Conservation (phyloP, 1,140 invertebrate species). For the Ips typographus region DNA sequence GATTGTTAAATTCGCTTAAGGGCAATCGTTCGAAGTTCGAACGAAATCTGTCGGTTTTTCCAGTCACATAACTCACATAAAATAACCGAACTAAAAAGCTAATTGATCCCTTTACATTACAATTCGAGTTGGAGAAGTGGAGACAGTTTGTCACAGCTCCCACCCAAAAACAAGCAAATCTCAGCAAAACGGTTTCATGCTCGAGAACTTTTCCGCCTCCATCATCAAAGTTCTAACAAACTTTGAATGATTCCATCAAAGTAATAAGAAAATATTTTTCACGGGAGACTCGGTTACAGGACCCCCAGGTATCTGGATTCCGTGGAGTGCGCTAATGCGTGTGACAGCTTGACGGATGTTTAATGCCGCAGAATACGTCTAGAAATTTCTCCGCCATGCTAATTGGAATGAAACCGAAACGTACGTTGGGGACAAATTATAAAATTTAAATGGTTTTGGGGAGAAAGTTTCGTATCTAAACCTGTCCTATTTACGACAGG, state of each 20-base stretch:
- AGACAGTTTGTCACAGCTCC: constrained; percentile 2
- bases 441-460: too few species aligned
- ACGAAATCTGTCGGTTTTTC: too few species aligned
- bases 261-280: constrained; percentile 29
- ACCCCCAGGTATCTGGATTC: constrained; percentile 14
- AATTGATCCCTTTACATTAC: constrained; percentile 1
- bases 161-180: constrained; percentile 1
- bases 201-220: constrained; percentile 12
- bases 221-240: constrained; percentile 26
- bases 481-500: not conserved
- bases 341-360: constrained; percentile 29
- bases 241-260: constrained; percentile 28
- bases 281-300: constrained; percentile 17
- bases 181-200: constrained; percentile 6
- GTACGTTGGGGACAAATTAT: not conserved
- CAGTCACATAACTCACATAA: not conserved
- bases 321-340: constrained; percentile 25
- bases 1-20: not conserved
- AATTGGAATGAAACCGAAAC: constrained; percentile 7
- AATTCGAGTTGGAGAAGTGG: not conserved
- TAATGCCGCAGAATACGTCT: constrained; percentile 8
- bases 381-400: constrained; percentile 11
- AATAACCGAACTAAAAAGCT: not conserved
- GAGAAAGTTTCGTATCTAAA: not conserved
- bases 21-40: too few species aligned